A percentile compares a stretch with the other conserved stretches of the same genome.
Evolutionary conservation across 2,797 vertebrate species (phyloP).

Genomic region (Crenuchus spilurus): DNA sequence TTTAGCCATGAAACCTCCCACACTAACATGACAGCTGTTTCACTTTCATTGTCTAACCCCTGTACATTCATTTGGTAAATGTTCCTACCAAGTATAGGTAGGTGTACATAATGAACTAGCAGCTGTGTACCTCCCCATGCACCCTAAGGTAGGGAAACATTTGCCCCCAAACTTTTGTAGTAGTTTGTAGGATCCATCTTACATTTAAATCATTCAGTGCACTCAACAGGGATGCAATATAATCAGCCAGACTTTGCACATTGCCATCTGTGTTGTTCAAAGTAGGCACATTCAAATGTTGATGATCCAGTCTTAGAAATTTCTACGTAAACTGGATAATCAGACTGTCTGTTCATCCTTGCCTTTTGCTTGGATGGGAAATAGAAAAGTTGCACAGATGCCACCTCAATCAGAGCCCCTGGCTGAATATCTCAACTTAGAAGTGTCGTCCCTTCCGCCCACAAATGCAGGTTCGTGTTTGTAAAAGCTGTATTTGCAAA

Average conservation of each 20-base stretch:
- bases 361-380: neutral
- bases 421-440: neutral
- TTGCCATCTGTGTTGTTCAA: neutral
- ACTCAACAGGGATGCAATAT: neutral
- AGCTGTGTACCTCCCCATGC: neutral
- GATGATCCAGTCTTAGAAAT: neutral
- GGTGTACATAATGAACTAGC: neutral
- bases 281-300: neutral
- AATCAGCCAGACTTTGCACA: neutral
- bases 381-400: conserved; percentile 3
- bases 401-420: neutral
- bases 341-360: neutral
- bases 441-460: neutral
- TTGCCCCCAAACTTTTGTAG: neutral
- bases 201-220: neutral
- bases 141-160: neutral
- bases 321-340: neutral
- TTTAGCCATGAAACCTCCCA: too few species aligned
- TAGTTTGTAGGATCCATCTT: too few species aligned
- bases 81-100: neutral
- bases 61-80: neutral
- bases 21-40: too few species aligned
- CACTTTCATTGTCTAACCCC: too few species aligned
- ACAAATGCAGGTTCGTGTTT: neutral
- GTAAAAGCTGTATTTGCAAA: neutral